Evolutionary conservation across 2,888 invertebrate species (phyloP), one percentile per base, ranked within the genome.

Genomic region (Macaria liturata): DNA sequence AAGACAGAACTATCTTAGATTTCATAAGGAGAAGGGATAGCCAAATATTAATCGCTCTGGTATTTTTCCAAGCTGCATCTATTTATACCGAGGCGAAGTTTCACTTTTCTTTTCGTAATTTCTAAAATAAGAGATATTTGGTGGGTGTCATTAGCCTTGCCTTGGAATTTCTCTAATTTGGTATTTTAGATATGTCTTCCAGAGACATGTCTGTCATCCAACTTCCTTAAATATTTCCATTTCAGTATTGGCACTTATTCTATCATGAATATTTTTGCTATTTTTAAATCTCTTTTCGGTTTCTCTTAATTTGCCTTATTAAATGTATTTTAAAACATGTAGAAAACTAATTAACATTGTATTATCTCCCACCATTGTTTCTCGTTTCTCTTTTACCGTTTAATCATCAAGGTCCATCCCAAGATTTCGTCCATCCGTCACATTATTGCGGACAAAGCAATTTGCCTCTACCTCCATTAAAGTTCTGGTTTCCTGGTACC

Each of bases 401-500:
- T 9, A 48, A 7, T 37, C 34, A 42, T 49, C 39, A 54, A 57
- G 49, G 54, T 54, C 54, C 46, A 32, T 37, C 46, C 32, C 49
- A 54, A 59, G 44, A 20, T 53, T 32, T 37, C 42, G 46, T 48
- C 34, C 31, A 31, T 50, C 49, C 43, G 54, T 52, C 46, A 51
- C 31, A 45, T 55, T 40, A 48, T 59, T 59, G 48, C 52, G 8
- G 46, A 31, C 40, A 31, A 50, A 40, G 49, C 52, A 56, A 49
- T 46, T 56, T 52, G 56, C 56, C 7, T 42, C 51, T 31, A 45
- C 51, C 50, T 54, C 48, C 50, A 50, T 54, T 57, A 44, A 51
- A 43, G 44, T 47, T 20, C 40, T 54, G 54, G 9, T 48, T 61
- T 54, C 57, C 54, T 54, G 45, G 60, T 61, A 61, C n/a, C 31